Conservation (phyloP, 2,113 vertebrate species). For the Himantopus leucocephalus region DNA sequence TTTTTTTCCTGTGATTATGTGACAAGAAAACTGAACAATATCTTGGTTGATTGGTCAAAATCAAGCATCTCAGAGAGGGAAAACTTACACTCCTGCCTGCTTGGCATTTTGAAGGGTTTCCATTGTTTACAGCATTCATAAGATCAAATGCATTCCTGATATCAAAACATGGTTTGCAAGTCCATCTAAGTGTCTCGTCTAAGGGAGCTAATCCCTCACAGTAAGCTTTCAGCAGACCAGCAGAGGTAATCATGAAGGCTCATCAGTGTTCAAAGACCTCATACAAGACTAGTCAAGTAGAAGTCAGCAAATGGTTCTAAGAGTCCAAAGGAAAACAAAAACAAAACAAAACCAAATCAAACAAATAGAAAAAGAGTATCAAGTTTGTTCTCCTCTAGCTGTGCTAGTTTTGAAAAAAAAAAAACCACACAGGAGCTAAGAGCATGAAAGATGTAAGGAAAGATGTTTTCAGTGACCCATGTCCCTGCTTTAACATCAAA, state of each 20-base stretch:
- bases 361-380: background rate
- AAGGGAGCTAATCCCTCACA: background rate
- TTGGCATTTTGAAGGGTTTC: background rate
- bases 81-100: background rate
- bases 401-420: background rate
- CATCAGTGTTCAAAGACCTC: background rate
- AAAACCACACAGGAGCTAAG: background rate
- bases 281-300: background rate
- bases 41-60: background rate
- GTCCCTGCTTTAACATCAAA: background rate
- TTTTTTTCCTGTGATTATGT: background rate
- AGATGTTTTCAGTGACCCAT: background rate
- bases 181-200: background rate
- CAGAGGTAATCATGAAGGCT: background rate
- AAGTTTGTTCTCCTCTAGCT: background rate
- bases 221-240: background rate
- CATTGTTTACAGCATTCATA: background rate
- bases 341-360: too few relatives aligned
- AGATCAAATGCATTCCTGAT: background rate
- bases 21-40: background rate
- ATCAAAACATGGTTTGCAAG: background rate
- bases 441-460: background rate
- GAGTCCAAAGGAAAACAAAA: background rate
- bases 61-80: background rate
- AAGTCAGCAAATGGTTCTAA: background rate